Conservation (phyloP, 2,797 vertebrate species). For the Picus viridis region DNA sequence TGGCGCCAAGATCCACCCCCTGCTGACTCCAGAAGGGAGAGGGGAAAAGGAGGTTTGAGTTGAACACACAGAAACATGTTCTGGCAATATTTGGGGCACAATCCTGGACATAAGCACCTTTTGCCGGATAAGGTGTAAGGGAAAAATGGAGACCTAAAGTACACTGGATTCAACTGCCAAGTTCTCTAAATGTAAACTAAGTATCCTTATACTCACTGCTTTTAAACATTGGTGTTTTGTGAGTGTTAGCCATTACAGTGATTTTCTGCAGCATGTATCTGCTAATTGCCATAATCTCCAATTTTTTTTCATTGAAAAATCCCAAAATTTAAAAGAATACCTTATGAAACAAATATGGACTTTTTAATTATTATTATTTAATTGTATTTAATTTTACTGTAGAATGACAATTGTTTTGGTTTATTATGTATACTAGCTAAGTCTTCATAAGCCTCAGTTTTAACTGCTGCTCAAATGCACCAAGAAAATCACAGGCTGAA, state of each 20-base stretch:
- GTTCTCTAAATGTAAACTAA: not conserved
- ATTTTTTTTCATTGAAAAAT: not conserved
- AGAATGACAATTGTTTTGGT: not conserved
- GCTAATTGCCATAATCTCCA: not conserved
- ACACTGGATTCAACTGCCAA: not conserved
- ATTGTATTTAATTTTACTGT: not conserved
- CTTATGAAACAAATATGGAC: not conserved
- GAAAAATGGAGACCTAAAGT: not conserved
- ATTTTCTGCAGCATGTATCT: fast-evolving
- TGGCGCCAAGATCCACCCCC: too few species aligned
- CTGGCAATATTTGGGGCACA: too few species aligned
- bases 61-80: too few species aligned
- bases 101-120: too few species aligned
- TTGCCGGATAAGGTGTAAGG: too few species aligned
- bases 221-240: fast-evolving
- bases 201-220: not conserved
- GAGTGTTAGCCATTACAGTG: fast-evolving
- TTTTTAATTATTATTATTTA: not conserved
- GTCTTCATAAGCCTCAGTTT: not conserved
- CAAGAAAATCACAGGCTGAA: not conserved
- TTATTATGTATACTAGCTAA: not conserved
- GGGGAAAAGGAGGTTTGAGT: too few species aligned
- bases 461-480: not conserved
- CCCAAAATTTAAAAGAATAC: not conserved
- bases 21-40: too few species aligned